Percentiles rank a stretch among this genome's conserved stretches.
These are phyloP conservation scores for Butorides virescens DNA, from an alignment of 2,113 vertebrate genomes.

Conservation along the genomic window DNA sequence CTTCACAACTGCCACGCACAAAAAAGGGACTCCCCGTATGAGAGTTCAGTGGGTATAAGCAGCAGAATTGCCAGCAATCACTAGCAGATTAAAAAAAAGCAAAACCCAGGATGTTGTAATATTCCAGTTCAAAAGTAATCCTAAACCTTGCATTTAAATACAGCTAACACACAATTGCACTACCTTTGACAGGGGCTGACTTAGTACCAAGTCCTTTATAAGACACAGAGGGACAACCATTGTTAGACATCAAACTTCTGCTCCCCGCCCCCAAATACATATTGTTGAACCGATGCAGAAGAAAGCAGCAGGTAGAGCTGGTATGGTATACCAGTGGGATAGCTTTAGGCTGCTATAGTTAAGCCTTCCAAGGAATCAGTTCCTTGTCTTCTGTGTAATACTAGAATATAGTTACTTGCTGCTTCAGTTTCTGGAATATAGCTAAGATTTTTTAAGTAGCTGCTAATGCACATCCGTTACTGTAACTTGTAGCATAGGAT, in stretches of 20 bases:
- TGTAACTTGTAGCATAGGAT: background rate
- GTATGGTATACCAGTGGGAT: background rate
- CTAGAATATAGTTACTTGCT: background rate
- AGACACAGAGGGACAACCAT: background rate
- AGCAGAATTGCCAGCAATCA: background rate
- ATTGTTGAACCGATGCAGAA: background rate
- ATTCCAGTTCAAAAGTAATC: background rate
- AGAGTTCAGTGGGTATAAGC: background rate
- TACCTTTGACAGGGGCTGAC: background rate
- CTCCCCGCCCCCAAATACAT: background rate
- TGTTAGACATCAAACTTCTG: background rate
- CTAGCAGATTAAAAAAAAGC: background rate
- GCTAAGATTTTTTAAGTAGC: background rate
- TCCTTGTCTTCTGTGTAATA: background rate
- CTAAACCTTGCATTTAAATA: background rate
- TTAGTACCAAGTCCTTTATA: background rate
- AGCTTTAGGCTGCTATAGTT: background rate
- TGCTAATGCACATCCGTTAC: background rate
- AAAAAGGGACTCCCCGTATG: background rate
- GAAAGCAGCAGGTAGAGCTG: background rate
- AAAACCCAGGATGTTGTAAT: background rate
- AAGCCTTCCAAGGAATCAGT: background rate
- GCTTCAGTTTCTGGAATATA: background rate
- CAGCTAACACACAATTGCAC: background rate
- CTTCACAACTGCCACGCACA: rapidly evolving